Evolutionary conservation across 1,140 invertebrate genomes (phyloP).

Genomic region (Cotesia glomerata): DNA sequence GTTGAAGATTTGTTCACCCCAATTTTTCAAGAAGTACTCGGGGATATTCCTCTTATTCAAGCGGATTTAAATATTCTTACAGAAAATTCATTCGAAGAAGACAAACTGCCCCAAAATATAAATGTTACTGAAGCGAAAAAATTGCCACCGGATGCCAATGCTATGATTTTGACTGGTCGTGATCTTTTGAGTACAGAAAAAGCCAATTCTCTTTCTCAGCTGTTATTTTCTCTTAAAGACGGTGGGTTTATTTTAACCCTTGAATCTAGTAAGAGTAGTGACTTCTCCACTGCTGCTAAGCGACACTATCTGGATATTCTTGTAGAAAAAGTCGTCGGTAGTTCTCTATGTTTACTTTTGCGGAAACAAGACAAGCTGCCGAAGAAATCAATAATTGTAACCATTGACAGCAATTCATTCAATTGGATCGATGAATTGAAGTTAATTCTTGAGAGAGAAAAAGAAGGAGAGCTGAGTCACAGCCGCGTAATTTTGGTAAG

Average conservation of each 20-base stretch:
- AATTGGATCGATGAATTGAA: slow-evolving; percentile 65
- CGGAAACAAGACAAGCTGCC: slow-evolving; percentile 45
- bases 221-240: slow-evolving; percentile 48
- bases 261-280: slow-evolving; percentile 45
- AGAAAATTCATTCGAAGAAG: slow-evolving; percentile 54
- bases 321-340: slow-evolving; percentile 45
- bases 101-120: slow-evolving; percentile 63
- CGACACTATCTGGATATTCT: slow-evolving; percentile 46
- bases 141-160: slow-evolving; percentile 64
- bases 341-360: slow-evolving; percentile 47
- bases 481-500: slow-evolving; percentile 65
- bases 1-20: slow-evolving; percentile 60
- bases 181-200: slow-evolving; percentile 41
- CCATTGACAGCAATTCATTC: slow-evolving; percentile 55
- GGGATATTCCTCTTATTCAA: slow-evolving; percentile 71
- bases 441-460: slow-evolving; percentile 63
- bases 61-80: slow-evolving; percentile 62
- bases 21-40: slow-evolving; percentile 65
- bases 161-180: slow-evolving; percentile 64
- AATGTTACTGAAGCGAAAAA: slow-evolving; percentile 68
- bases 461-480: slow-evolving; percentile 37
- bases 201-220: slow-evolving; percentile 38
- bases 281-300: slow-evolving; percentile 34
- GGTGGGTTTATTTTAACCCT: slow-evolving; percentile 63
- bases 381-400: slow-evolving; percentile 44